phyloP scores from a whole-genome alignment of 2,113 vertebrate genomes.

The Ceratotherium simum region DNA sequence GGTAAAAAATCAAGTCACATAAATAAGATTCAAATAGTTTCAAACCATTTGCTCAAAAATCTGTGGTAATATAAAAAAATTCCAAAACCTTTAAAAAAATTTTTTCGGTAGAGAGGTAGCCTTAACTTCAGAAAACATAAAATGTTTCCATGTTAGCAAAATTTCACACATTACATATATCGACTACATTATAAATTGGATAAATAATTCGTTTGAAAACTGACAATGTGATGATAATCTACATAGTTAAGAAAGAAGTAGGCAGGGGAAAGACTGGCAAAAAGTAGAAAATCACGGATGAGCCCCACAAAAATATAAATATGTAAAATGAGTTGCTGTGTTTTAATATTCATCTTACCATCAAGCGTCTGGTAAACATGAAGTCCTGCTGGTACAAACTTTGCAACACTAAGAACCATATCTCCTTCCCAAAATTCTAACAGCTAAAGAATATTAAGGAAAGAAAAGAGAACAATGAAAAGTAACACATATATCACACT shows the following conservation, averaged over 20 bases:
- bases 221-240: not conserved
- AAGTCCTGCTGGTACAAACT: constrained; percentile 93
- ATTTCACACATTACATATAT: not conserved
- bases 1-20: not conserved
- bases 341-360: constrained; percentile 86
- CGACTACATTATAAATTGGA: not conserved
- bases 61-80: not conserved
- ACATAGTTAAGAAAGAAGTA: not conserved
- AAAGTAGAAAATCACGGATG: not conserved
- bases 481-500: not conserved
- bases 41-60: constrained; percentile 4
- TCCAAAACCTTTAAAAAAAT: not conserved
- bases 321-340: not conserved
- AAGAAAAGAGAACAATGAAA: constrained; percentile 2
- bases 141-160: not conserved
- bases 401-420: constrained; percentile 93
- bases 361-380: constrained; percentile 92
- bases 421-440: constrained; percentile 94
- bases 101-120: not conserved
- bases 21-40: constrained; percentile 28
- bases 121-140: constrained; percentile 28
- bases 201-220: not conserved
- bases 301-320: not conserved
- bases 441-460: constrained; percentile 74
- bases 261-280: not conserved